phyloP scores from a whole-genome alignment of 2,113 vertebrate genomes.

The Rhinolophus sinicus region DNA sequence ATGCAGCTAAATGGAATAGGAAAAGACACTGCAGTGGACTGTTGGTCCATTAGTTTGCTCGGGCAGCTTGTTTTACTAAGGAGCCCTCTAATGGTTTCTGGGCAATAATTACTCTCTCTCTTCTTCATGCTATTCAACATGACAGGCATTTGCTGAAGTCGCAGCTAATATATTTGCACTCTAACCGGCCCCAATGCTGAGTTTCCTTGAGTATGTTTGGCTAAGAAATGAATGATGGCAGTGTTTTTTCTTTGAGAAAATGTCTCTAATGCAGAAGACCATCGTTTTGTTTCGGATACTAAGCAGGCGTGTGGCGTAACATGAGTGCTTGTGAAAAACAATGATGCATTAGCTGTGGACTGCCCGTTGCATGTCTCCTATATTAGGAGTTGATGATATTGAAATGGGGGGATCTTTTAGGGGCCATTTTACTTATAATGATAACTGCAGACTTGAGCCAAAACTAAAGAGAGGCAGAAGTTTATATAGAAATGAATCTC shows the following conservation, averaged over 20 bases:
- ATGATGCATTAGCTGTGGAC: conserved; percentile 68
- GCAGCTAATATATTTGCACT: conserved; percentile 90
- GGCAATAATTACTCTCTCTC: conserved; percentile 97
- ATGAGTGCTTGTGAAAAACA: conserved; percentile 67
- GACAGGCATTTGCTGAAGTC: conserved; percentile 92
- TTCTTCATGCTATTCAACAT: conserved; percentile 92
- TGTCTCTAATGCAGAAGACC: conserved; percentile 70
- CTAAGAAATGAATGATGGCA: conserved; percentile 84
- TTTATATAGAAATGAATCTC: conserved; percentile 38
- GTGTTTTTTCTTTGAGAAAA: conserved; percentile 76
- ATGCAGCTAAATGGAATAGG: conserved; percentile 90
- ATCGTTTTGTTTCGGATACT: conserved; percentile 77
- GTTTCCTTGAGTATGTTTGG: conserved; percentile 84
- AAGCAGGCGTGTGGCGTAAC: conserved; percentile 54
- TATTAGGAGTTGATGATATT: conserved; percentile 56
- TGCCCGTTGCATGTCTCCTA: conserved; percentile 58
- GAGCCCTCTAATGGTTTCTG: conserved; percentile 97
- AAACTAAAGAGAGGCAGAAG: conserved; percentile 33
- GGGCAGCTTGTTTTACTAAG: conserved; percentile 94
- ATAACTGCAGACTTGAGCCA: conserved; percentile 41
- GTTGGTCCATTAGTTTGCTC: conserved; percentile 97
- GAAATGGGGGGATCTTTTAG: conserved; percentile 61
- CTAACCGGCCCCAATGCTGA: conserved; percentile 82
- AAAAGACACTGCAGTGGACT: conserved; percentile 89
- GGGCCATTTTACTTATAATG: conserved; percentile 58